phyloP scores from a whole-genome alignment of 2,113 vertebrate species.

The Ornithorhynchus anatinus region DNA sequence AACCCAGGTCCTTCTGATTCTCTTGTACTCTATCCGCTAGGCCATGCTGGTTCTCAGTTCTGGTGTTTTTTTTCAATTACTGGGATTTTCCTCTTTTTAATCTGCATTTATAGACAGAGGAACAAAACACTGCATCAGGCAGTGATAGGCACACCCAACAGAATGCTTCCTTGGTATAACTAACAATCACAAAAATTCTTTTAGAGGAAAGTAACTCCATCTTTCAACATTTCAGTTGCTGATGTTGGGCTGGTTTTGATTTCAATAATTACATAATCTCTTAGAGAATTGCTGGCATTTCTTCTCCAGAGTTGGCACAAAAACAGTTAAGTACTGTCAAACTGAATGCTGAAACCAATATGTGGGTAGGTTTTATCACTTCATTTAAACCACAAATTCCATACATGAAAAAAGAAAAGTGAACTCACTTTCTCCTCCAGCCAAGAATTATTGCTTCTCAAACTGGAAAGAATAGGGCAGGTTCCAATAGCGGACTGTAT shows the following conservation, averaged over 20 bases:
- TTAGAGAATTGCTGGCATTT: background rate
- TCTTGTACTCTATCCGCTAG: too few species aligned
- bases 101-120: constrained; percentile 2
- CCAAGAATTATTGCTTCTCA: background rate
- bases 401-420: background rate
- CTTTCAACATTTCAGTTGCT: background rate
- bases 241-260: background rate
- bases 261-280: constrained; percentile 16
- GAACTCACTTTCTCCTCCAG: background rate
- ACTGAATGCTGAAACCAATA: background rate
- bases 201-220: constrained; percentile 7
- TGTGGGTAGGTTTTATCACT: background rate
- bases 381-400: constrained; percentile 8
- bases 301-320: background rate
- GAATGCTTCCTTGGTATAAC: background rate
- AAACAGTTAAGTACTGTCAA: background rate
- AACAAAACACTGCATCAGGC: background rate
- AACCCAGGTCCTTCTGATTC: too few species aligned
- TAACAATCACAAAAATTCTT: constrained; percentile 25
- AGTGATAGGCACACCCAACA: background rate
- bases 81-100: background rate
- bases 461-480: too few species aligned
- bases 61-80: background rate
- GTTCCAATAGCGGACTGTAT: too few species aligned
- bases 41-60: too few species aligned